phyloP scores from a whole-genome alignment of 2,113 vertebrate genomes.

The Recurvirostra avosetta region DNA sequence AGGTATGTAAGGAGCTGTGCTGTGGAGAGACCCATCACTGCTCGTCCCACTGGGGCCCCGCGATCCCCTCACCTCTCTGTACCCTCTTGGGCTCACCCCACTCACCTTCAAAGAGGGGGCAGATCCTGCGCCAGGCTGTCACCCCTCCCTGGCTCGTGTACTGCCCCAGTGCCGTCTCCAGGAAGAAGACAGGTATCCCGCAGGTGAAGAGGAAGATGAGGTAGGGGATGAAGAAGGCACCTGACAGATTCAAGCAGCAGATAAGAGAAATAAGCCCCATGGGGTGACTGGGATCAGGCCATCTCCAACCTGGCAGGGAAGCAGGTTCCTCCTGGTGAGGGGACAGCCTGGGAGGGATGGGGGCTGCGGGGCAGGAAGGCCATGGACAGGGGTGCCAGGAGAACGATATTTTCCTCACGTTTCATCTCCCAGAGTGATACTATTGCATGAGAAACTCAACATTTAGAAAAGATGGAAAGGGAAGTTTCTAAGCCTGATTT shows the following conservation, averaged over 20 bases:
- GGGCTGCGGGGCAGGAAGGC: fast-evolving
- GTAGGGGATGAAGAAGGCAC: conserved; percentile 96
- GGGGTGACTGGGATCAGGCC: background rate
- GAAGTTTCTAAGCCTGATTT: background rate
- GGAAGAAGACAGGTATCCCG: conserved; percentile 88
- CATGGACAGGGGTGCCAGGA: background rate
- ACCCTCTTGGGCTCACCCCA: background rate
- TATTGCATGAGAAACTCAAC: background rate
- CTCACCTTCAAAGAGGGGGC: conserved; percentile 92
- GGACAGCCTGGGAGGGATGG: background rate
- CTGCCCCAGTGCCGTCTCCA: conserved; percentile 90
- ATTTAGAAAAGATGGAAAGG: background rate
- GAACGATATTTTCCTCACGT: background rate
- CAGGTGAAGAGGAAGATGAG: conserved; percentile 94
- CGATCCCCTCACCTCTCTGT: fast-evolving
- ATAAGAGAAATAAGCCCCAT: background rate
- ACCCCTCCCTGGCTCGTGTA: conserved; percentile 90
- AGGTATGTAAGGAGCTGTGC: background rate
- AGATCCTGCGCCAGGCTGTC: conserved; percentile 90
- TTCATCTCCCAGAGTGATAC: background rate
- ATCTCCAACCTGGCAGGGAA: background rate
- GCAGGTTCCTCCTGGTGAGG: background rate
- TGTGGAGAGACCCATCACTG: background rate
- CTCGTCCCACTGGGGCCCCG: fast-evolving
- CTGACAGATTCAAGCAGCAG: conserved; percentile 59